Conservation (phyloP, 2,113 vertebrate genomes). For the Pao palembangensis region DNA sequence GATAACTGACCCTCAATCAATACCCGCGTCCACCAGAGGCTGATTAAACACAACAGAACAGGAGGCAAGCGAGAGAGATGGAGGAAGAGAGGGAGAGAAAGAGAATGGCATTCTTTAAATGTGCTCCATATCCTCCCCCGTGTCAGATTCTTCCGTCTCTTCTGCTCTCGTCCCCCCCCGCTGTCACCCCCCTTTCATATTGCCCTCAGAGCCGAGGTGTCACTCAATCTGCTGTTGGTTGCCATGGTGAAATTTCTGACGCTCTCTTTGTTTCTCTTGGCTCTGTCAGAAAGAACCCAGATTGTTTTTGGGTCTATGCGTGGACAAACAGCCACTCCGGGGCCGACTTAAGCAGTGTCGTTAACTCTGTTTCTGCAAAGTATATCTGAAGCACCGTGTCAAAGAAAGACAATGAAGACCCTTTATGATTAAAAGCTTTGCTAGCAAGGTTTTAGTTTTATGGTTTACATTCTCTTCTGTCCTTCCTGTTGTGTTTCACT, state of each 20-base stretch:
- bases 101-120: neutral
- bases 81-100: neutral
- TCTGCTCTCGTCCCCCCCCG: slow-evolving; percentile 4
- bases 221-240: slow-evolving; percentile 51
- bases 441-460: neutral
- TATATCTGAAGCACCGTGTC: neutral
- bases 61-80: slow-evolving; percentile 14
- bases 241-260: slow-evolving; percentile 46
- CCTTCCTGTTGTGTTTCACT: too few species aligned
- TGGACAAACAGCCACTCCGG: neutral
- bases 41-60: slow-evolving; percentile 73
- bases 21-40: slow-evolving; percentile 86
- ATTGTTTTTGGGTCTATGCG: neutral
- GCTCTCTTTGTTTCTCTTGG: slow-evolving; percentile 35
- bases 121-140: slow-evolving; percentile 13
- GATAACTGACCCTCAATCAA: slow-evolving; percentile 89
- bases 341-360: neutral
- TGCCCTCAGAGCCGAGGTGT: slow-evolving; percentile 44
- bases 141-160: slow-evolving; percentile 8
- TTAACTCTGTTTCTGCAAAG: too few species aligned
- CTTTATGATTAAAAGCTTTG: neutral
- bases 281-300: slow-evolving; percentile 45
- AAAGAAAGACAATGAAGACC: neutral
- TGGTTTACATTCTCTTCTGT: neutral
- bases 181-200: slow-evolving; percentile 36